Conservation (phyloP, 1,140 invertebrate species). For the Hyles vespertilio region DNA sequence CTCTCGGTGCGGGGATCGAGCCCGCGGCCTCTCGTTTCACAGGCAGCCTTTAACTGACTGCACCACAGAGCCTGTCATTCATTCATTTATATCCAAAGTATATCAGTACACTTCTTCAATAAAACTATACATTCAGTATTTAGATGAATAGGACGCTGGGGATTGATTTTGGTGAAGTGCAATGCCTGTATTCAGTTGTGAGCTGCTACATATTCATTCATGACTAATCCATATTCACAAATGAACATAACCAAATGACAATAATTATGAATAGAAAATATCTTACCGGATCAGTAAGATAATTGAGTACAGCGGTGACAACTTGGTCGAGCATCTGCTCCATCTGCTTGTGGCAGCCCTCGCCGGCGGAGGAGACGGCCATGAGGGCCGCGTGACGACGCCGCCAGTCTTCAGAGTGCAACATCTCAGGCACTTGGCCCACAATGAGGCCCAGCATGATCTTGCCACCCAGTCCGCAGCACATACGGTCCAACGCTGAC, state of each 20-base stretch:
- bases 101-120: too few relatives aligned
- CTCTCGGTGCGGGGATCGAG: too few relatives aligned
- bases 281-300: conserved; percentile 85
- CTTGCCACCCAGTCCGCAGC: conserved; percentile 97
- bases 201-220: too few relatives aligned
- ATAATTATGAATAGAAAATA: conserved; percentile 6
- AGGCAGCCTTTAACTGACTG: too few relatives aligned
- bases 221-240: too few relatives aligned
- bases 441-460: conserved; percentile 94
- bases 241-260: conserved; percentile 9
- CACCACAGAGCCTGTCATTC: too few relatives aligned
- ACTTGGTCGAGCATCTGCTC: conserved; percentile 93
- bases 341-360: conserved; percentile 99
- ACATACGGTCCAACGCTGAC: conserved; percentile 95
- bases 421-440: conserved; percentile 90
- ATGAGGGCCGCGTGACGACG: conserved; percentile 96
- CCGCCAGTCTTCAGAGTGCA: conserved; percentile 89
- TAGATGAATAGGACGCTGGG: too few relatives aligned
- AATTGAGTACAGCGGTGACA: conserved; percentile 92
- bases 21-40: too few relatives aligned
- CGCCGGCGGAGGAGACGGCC: conserved; percentile 98
- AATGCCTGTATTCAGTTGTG: too few relatives aligned
- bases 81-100: too few relatives aligned
- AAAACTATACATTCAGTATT: too few relatives aligned
- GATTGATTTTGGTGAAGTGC: too few relatives aligned